Evolutionary conservation across 2,113 vertebrate genomes (phyloP).

Genomic region (Erinaceus europaeus): DNA sequence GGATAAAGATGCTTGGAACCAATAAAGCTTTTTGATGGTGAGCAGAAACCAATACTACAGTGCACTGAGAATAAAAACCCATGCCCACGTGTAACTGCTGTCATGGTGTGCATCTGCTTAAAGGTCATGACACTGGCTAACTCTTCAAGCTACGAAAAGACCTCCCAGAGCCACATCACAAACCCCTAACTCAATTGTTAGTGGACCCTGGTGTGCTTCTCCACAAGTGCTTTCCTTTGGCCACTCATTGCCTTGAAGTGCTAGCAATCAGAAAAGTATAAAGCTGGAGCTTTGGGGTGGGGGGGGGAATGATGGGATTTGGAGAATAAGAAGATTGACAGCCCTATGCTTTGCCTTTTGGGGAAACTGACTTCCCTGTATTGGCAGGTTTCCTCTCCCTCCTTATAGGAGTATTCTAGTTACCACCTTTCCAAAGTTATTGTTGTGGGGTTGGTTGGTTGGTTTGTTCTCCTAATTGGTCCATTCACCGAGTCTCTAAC

Average conservation of each 20-base stretch:
- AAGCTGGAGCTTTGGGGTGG: too few relatives aligned
- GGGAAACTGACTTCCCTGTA: neutral
- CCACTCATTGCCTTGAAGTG: rapidly evolving
- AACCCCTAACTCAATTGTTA: neutral
- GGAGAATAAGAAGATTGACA: too few relatives aligned
- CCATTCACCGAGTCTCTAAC: neutral
- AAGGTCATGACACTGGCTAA: neutral
- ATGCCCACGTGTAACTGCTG: conserved; percentile 69
- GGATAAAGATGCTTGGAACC: conserved; percentile 69
- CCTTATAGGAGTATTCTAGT: neutral
- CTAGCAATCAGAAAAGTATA: too few relatives aligned
- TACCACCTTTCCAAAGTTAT: neutral
- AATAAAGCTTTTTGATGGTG: conserved; percentile 82
- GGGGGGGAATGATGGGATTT: too few relatives aligned
- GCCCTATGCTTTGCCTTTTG: too few relatives aligned
- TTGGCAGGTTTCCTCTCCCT: neutral
- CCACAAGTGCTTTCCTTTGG: neutral
- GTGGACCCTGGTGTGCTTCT: neutral
- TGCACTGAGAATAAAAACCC: conserved; percentile 82
- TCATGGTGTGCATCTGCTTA: conserved; percentile 57
- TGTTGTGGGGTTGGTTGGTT: neutral
- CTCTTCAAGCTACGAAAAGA: neutral
- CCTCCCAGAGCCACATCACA: rapidly evolving
- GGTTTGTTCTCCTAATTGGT: neutral
- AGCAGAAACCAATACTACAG: conserved; percentile 73